phyloP scores from a whole-genome alignment of 2,797 vertebrate species.

The Acanthiza pusilla region DNA sequence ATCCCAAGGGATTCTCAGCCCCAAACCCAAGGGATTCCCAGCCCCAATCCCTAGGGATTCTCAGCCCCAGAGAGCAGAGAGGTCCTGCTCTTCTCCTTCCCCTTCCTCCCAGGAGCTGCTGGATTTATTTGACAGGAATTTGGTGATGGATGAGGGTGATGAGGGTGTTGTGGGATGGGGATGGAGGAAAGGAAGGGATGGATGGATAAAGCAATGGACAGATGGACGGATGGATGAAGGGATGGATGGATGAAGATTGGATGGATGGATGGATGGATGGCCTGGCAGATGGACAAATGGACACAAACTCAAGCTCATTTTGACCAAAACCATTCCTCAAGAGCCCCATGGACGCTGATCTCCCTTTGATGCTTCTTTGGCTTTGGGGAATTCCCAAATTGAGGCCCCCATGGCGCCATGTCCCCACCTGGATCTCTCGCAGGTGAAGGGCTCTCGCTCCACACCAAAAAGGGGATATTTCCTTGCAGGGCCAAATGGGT shows the following conservation, averaged over 20 bases:
- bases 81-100: not conserved
- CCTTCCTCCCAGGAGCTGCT: not conserved
- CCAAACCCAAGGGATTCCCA: no score
- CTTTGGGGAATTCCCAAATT: rapidly evolving
- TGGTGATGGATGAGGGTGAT: not conserved
- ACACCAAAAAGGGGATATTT: rapidly evolving
- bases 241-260: not conserved
- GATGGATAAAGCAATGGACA: no score
- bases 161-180: not conserved
- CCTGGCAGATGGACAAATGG: not conserved
- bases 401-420: not conserved
- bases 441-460: not conserved
- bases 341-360: not conserved
- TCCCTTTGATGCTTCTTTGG: not conserved
- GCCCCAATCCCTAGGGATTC: not conserved
- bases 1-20: no score
- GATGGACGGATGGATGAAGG: rapidly evolving
- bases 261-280: not conserved
- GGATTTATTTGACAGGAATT: not conserved
- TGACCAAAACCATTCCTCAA: not conserved
- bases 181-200: not conserved
- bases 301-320: not conserved
- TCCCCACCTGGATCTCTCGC: not conserved
- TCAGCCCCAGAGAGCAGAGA: not conserved
- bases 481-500: not conserved